These are phyloP conservation scores for Drosophila setosimentum DNA, from an alignment of 2,888 invertebrate genomes.

Conservation along the genomic window DNA sequence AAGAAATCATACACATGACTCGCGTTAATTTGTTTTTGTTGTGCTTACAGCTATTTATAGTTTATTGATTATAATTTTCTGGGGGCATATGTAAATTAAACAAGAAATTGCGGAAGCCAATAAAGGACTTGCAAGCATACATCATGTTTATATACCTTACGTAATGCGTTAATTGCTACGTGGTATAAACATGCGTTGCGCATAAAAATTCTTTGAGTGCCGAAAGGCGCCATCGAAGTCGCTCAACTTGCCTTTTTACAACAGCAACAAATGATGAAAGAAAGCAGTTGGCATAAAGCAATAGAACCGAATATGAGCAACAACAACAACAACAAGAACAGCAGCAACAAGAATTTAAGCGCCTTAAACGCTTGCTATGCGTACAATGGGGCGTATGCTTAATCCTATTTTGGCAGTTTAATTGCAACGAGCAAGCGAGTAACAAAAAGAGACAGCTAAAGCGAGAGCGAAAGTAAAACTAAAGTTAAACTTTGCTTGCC, in stretches of 20 bases:
- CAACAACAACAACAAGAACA: slow-evolving; percentile 10
- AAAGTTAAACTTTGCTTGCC: slow-evolving; percentile 39
- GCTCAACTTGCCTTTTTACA: slow-evolving; percentile 19
- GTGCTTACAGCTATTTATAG: slow-evolving; percentile 10
- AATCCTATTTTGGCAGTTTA: slow-evolving; percentile 74
- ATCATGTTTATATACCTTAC: background rate
- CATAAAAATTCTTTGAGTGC: slow-evolving; percentile 17
- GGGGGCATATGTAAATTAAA: background rate
- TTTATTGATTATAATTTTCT: slow-evolving; percentile 5
- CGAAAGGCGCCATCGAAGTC: slow-evolving; percentile 24
- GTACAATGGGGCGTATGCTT: slow-evolving; percentile 71
- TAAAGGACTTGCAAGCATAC: background rate
- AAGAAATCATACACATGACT: slow-evolving; percentile 2
- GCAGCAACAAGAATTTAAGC: slow-evolving; percentile 51
- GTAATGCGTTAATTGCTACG: background rate
- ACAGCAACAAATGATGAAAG: slow-evolving; percentile 6
- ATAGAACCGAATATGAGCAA: slow-evolving; percentile 16
- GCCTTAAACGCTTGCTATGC: slow-evolving; percentile 55
- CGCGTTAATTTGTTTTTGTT: background rate
- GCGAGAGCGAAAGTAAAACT: slow-evolving; percentile 37
- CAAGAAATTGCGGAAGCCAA: background rate
- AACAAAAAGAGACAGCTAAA: background rate
- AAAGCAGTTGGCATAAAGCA: slow-evolving; percentile 5
- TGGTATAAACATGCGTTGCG: slow-evolving; percentile 12
- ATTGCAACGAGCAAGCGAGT: slow-evolving; percentile 50